Evolutionary conservation across 1,140 invertebrate species (phyloP).

Genomic region (Pachypeltis micranthus): DNA sequence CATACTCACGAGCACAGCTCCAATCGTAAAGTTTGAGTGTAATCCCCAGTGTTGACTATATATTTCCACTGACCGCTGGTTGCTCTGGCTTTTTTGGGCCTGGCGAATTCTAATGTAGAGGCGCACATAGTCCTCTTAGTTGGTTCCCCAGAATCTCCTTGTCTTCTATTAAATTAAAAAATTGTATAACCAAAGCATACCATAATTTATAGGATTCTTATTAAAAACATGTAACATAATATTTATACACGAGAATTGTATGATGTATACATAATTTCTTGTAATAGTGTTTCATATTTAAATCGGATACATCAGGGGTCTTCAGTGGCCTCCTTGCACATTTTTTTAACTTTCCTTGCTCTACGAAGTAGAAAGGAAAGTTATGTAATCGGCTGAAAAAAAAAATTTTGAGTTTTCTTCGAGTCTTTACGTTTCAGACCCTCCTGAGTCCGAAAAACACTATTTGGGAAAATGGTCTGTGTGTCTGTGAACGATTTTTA

Average conservation of each 20-base stretch:
- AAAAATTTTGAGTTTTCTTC: too few relatives aligned
- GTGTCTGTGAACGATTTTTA: too few relatives aligned
- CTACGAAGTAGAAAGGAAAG: too few relatives aligned
- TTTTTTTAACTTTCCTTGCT: too few relatives aligned
- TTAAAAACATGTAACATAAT: not conserved
- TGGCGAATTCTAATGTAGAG: conserved; percentile 68
- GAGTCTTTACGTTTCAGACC: too few relatives aligned
- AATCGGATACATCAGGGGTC: too few relatives aligned
- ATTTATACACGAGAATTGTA: too few relatives aligned
- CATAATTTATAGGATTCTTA: not conserved
- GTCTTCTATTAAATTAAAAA: conserved; percentile 38
- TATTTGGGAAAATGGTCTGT: too few relatives aligned
- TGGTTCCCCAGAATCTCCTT: conserved; percentile 36
- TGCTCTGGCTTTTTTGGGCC: conserved; percentile 66
- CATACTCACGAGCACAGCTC: conserved; percentile 63
- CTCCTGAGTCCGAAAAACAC: too few relatives aligned
- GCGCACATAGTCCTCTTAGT: conserved; percentile 66
- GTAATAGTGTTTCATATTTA: too few relatives aligned
- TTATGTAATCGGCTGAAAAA: too few relatives aligned
- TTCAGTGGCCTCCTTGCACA: too few relatives aligned
- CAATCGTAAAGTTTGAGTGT: conserved; percentile 69
- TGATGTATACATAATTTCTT: not conserved
- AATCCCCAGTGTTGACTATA: conserved; percentile 74
- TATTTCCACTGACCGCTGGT: conserved; percentile 75
- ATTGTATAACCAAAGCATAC: not conserved